These are phyloP conservation scores for Ridgeia piscesae DNA, from an alignment of 1,140 invertebrate species.

Conservation along the genomic window DNA sequence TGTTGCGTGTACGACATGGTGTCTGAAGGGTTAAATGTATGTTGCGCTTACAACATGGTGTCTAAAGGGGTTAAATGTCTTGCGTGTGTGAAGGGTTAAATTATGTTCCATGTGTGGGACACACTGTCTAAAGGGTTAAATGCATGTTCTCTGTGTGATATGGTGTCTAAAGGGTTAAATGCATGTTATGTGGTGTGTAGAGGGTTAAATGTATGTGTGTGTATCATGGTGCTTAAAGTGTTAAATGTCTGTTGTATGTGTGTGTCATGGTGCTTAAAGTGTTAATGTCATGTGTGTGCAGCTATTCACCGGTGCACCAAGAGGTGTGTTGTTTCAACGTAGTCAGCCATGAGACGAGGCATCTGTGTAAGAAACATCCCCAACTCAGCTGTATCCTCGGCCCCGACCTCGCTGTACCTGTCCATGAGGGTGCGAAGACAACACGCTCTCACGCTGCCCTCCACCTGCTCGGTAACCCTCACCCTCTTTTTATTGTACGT, in stretches of 20 bases:
- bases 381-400: slow-evolving; percentile 64
- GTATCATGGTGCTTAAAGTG: slow-evolving; percentile 62
- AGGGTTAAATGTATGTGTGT: slow-evolving; percentile 45
- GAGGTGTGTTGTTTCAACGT: slow-evolving; percentile 82
- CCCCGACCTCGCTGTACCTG: slow-evolving; percentile 79
- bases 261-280: slow-evolving; percentile 75
- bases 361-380: slow-evolving; percentile 43
- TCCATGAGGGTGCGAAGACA: slow-evolving; percentile 69
- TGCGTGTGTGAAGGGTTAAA: too few relatives aligned
- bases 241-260: too few relatives aligned
- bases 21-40: too few relatives aligned
- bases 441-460: slow-evolving; percentile 80
- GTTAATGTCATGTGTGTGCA: background rate
- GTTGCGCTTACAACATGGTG: too few relatives aligned
- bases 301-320: slow-evolving; percentile 37
- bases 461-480: slow-evolving; percentile 70
- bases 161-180: too few relatives aligned
- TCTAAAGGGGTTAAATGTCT: too few relatives aligned
- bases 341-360: slow-evolving; percentile 68
- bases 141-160: too few relatives aligned
- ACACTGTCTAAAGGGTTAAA: too few relatives aligned
- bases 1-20: too few relatives aligned
- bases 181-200: too few relatives aligned
- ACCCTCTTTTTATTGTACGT: slow-evolving; percentile 12
- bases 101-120: too few relatives aligned